A percentile compares a stretch with the other conserved stretches of the same genome.
These are phyloP conservation scores for Zaprionus ornatus DNA, from an alignment of 1,140 invertebrate genomes.

Conservation along the genomic window DNA sequence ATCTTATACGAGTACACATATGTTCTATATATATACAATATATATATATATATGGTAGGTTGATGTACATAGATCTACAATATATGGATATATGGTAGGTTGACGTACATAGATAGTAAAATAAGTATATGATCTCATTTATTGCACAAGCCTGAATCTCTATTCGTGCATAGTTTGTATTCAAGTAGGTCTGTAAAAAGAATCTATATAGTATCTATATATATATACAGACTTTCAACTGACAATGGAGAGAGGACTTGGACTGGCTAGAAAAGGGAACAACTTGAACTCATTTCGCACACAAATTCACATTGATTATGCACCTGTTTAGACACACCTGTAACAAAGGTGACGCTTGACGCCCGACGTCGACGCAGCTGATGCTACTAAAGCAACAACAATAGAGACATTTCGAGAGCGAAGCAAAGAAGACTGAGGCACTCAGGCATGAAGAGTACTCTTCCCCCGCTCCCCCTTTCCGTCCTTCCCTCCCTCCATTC, in stretches of 20 bases:
- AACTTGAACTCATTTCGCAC: conserved; percentile 65
- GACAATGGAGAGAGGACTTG: conserved; percentile 20
- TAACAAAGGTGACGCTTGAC: conserved; percentile 50
- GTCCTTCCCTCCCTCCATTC: background rate
- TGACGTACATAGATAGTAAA: too few relatives aligned
- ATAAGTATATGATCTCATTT: too few relatives aligned
- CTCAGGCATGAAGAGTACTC: conserved; percentile 59
- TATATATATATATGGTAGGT: too few relatives aligned
- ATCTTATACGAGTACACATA: too few relatives aligned
- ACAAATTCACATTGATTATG: conserved; percentile 68
- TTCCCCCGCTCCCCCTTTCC: background rate
- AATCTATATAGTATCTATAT: background rate
- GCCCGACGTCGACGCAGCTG: conserved; percentile 14
- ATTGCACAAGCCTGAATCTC: background rate
- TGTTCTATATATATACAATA: too few relatives aligned
- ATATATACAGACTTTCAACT: conserved; percentile 34
- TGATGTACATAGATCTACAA: too few relatives aligned
- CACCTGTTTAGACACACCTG: conserved; percentile 69
- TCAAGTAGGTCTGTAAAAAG: conserved; percentile 10
- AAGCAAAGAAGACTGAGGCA: conserved; percentile 39
- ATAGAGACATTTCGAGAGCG: conserved; percentile 60
- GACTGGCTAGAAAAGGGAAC: conserved; percentile 22
- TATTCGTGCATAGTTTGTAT: conserved; percentile 14
- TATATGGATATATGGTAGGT: too few relatives aligned
- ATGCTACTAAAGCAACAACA: conserved; percentile 40